phyloP scores from a whole-genome alignment of 2,797 vertebrate species.

The Falco concolor region DNA sequence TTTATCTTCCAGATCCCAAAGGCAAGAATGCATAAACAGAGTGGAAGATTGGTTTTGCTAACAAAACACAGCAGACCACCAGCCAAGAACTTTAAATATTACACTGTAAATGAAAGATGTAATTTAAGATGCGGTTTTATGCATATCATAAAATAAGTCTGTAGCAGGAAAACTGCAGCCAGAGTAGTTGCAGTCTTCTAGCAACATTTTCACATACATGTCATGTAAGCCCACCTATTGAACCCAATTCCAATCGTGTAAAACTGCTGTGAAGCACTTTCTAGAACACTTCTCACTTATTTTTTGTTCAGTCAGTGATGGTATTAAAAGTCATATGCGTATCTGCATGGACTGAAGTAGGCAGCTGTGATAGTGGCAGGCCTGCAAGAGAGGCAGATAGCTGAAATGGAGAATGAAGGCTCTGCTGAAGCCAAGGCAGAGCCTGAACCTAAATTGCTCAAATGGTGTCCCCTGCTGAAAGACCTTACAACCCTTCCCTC shows the following conservation, averaged over 20 bases:
- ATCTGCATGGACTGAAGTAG: background rate
- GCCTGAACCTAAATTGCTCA: background rate
- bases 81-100: background rate
- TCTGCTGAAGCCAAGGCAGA: background rate
- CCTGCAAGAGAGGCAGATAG: background rate
- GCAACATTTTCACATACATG: background rate
- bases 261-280: background rate
- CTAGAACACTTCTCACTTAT: background rate
- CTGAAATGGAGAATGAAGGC: background rate
- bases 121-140: background rate
- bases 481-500: background rate
- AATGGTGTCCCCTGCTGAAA: background rate
- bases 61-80: background rate
- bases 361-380: background rate
- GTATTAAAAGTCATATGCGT: background rate
- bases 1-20: background rate
- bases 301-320: background rate
- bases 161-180: background rate
- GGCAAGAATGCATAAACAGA: background rate
- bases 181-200: background rate
- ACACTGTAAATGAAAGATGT: background rate
- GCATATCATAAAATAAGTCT: background rate
- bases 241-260: background rate
- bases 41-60: background rate
- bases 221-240: background rate